Percentiles rank a stretch among this genome's conserved stretches.
Conservation (phyloP, 2,888 invertebrate species). For the Spodoptera littoralis region DNA sequence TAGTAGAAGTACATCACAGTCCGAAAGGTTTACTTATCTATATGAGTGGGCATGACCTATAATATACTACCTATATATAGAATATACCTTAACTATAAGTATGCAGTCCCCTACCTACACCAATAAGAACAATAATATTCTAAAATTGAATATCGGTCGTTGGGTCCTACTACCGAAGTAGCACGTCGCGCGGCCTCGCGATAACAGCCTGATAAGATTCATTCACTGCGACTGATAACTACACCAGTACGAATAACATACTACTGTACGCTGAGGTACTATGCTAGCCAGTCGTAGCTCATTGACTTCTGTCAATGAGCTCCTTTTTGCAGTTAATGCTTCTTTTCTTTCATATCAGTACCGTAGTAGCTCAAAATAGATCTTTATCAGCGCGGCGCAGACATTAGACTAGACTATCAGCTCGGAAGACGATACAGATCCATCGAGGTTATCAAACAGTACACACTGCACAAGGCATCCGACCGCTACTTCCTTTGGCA, state of each 20-base stretch:
- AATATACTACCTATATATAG: no score
- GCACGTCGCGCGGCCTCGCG: conserved; percentile 19
- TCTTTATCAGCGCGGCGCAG: conserved; percentile 11
- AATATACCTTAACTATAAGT: no score
- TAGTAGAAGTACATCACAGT: no score
- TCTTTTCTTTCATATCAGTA: conserved; percentile 7
- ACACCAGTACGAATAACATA: conserved; percentile 17
- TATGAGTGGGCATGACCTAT: no score
- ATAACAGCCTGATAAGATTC: conserved; percentile 43
- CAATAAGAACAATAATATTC: conserved; percentile 26
- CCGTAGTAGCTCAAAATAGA: conserved; percentile 16
- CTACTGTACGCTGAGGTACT: not conserved
- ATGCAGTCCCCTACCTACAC: no score
- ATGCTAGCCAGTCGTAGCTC: not conserved
- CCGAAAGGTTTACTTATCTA: no score
- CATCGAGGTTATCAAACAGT: conserved; percentile 42
- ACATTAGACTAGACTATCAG: not conserved
- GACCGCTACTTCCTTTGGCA: conserved; percentile 19
- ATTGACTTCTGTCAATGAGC: conserved; percentile 30
- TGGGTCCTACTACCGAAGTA: conserved; percentile 3
- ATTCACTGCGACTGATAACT: conserved; percentile 45
- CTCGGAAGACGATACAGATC: conserved; percentile 11
- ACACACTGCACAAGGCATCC: conserved; percentile 14
- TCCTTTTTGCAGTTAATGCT: conserved; percentile 9
- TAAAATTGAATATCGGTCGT: conserved; percentile 24